A percentile compares a stretch with the other conserved stretches of the same genome.
These are phyloP conservation scores for Hymenochirus boettgeri DNA, from an alignment of 2,113 vertebrate species.

Conservation along the genomic window DNA sequence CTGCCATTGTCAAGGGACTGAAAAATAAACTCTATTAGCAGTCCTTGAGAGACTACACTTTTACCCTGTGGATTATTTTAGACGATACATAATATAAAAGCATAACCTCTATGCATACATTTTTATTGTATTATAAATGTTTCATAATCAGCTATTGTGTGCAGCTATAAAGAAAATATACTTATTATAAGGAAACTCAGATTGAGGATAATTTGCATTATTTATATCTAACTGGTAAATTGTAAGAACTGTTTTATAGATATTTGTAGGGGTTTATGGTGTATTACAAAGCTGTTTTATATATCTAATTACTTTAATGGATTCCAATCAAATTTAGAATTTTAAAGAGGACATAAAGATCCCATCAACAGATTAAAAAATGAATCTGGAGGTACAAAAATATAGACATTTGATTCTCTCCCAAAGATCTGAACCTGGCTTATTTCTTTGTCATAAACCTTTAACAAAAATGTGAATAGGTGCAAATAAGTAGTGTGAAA, in stretches of 20 bases:
- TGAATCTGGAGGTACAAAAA: slow-evolving; percentile 8
- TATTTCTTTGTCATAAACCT: not conserved
- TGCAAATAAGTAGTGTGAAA: not conserved
- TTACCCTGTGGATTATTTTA: slow-evolving; percentile 32
- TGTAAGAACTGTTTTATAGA: slow-evolving; percentile 28
- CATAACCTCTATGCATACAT: slow-evolving; percentile 10
- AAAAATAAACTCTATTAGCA: slow-evolving; percentile 11
- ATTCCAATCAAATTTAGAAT: slow-evolving; percentile 39
- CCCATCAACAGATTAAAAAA: slow-evolving; percentile 43
- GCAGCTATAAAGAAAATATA: slow-evolving; percentile 18
- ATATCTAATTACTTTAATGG: slow-evolving; percentile 40
- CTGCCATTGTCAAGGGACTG: slow-evolving; percentile 10
- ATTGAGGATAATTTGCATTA: slow-evolving; percentile 28
- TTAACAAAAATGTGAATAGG: not conserved
- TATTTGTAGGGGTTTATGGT: slow-evolving; percentile 38
- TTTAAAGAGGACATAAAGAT: slow-evolving; percentile 37
- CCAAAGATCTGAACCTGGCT: not conserved
- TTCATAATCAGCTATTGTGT: slow-evolving; percentile 40
- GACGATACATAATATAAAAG: slow-evolving; percentile 30
- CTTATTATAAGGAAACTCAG: not conserved
- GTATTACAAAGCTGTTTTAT: slow-evolving; percentile 30
- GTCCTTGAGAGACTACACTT: slow-evolving; percentile 10
- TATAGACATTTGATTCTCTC: not conserved
- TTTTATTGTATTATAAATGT: slow-evolving; percentile 40
- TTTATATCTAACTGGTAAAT: slow-evolving; percentile 29